Percentiles rank a stretch among this genome's conserved stretches.
phyloP scores from a whole-genome alignment of 2,888 invertebrate species.

The Nezara viridula region DNA sequence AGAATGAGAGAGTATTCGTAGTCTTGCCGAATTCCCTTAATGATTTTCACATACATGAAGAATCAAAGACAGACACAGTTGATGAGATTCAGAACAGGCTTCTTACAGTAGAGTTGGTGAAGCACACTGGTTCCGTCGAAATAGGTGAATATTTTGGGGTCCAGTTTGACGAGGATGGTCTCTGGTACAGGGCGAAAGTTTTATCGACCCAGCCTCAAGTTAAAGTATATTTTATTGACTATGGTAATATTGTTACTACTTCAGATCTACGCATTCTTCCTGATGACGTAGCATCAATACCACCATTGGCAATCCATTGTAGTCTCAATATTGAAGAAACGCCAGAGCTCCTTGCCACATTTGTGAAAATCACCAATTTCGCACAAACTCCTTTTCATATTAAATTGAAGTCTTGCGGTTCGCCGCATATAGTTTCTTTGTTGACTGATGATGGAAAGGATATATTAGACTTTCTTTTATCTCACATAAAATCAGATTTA shows the following conservation, averaged over 20 bases:
- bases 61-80: conserved; percentile 67
- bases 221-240: conserved; percentile 78
- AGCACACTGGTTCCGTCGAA: conserved; percentile 66
- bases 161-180: conserved; percentile 73
- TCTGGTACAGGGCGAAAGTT: conserved; percentile 76
- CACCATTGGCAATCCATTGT: conserved; percentile 76
- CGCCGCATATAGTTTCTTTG: background rate
- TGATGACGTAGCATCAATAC: conserved; percentile 74
- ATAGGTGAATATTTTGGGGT: conserved; percentile 68
- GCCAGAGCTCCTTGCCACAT: background rate
- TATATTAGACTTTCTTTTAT: background rate
- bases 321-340: conserved; percentile 69
- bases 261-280: conserved; percentile 75
- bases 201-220: conserved; percentile 71
- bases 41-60: conserved; percentile 81
- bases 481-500: background rate
- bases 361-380: background rate
- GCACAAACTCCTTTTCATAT: background rate
- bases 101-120: conserved; percentile 73
- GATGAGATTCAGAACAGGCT: conserved; percentile 75
- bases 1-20: conserved; percentile 72
- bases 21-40: conserved; percentile 78
- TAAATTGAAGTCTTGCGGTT: conserved; percentile 27
- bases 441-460: background rate
- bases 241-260: conserved; percentile 77